Conservation (phyloP, 2,888 invertebrate species). For the Emmelina monodactyla region DNA sequence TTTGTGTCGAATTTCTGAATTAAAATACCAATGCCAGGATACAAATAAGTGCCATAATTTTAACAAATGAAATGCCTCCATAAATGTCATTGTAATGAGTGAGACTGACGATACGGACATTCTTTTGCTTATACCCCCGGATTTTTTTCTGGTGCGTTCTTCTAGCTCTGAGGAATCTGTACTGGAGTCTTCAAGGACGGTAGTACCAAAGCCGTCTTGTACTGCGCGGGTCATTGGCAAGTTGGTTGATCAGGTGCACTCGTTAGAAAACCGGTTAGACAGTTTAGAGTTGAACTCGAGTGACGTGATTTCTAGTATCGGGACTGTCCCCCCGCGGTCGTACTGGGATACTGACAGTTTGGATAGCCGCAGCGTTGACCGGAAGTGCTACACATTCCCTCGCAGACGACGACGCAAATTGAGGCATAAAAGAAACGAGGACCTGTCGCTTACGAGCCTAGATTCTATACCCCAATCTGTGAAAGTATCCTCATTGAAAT, state of each 20-base stretch:
- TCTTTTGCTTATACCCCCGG: slow-evolving; percentile 79
- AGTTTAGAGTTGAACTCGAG: slow-evolving; percentile 40
- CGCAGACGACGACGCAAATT: slow-evolving; percentile 40
- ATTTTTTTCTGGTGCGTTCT: slow-evolving; percentile 71
- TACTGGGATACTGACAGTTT: slow-evolving; percentile 39
- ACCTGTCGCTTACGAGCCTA: slow-evolving; percentile 37
- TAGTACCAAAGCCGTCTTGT: slow-evolving; percentile 48
- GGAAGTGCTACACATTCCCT: slow-evolving; percentile 48
- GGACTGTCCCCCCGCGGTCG: slow-evolving; percentile 23
- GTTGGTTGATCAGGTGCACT: slow-evolving; percentile 69
- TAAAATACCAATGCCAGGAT: no score
- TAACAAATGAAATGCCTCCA: no score
- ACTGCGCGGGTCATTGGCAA: slow-evolving; percentile 58
- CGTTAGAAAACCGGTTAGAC: slow-evolving; percentile 65
- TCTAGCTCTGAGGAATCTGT: slow-evolving; percentile 64
- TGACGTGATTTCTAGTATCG: slow-evolving; percentile 29
- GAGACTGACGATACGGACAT: slow-evolving; percentile 83
- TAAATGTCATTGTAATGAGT: slow-evolving; percentile 61
- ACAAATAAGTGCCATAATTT: no score
- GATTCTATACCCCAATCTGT: slow-evolving; percentile 23
- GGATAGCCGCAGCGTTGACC: slow-evolving; percentile 34
- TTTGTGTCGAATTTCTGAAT: no score
- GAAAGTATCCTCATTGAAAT: slow-evolving; percentile 26
- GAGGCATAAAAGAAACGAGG: slow-evolving; percentile 25
- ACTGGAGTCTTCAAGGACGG: slow-evolving; percentile 49